phyloP scores from a whole-genome alignment of 2,113 vertebrate genomes.

The Pterocles gutturalis region DNA sequence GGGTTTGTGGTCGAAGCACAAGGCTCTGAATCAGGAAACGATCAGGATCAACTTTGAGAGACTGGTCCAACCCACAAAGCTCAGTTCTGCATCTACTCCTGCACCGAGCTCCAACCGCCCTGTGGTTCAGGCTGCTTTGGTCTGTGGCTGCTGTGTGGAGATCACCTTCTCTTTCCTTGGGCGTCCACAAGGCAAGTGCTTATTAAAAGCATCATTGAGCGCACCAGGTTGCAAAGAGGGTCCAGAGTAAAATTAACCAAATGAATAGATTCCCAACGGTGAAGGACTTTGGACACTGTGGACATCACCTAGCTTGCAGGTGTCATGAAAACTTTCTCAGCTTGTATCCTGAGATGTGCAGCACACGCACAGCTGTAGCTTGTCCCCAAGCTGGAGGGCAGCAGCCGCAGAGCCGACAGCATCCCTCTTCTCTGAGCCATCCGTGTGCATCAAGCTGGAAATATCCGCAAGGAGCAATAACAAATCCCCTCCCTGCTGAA shows the following conservation, averaged over 20 bases:
- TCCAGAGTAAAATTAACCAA: neutral
- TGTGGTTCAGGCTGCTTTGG: neutral
- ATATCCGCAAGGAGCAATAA: neutral
- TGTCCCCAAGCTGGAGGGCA: neutral
- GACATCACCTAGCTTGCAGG: neutral
- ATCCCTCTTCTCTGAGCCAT: neutral
- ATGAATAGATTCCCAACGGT: accelerated
- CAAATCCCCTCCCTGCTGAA: neutral
- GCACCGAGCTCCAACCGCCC: neutral
- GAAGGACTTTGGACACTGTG: neutral
- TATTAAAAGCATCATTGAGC: neutral
- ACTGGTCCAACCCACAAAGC: neutral
- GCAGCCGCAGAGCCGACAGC: accelerated
- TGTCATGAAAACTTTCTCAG: neutral
- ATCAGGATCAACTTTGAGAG: neutral
- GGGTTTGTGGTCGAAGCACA: neutral
- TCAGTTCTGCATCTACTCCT: neutral
- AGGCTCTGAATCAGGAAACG: slow-evolving; percentile 6
- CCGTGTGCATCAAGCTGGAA: neutral
- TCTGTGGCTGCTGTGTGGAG: neutral
- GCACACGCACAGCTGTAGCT: neutral
- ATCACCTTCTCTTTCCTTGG: neutral
- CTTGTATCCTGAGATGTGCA: neutral
- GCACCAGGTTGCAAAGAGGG: neutral
- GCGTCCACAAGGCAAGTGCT: neutral